Evolutionary conservation across 2,888 invertebrate species (phyloP).

Genomic region (Cotesia congregata): DNA sequence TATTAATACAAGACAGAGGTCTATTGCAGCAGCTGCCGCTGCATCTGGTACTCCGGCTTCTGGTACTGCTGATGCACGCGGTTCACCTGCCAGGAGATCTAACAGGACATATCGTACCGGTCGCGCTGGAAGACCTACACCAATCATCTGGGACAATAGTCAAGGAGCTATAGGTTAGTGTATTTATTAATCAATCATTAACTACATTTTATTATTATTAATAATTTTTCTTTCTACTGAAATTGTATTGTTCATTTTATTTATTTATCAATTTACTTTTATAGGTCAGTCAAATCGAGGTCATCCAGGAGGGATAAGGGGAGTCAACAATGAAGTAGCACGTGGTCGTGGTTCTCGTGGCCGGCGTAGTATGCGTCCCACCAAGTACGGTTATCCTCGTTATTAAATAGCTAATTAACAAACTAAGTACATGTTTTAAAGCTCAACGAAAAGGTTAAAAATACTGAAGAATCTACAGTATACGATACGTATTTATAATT

Average conservation of each 20-base stretch:
- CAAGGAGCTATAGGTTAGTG: slow-evolving; percentile 59
- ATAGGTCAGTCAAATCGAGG: slow-evolving; percentile 58
- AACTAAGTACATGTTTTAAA: not conserved
- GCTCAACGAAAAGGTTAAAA: not conserved
- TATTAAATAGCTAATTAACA: slow-evolving; percentile 42
- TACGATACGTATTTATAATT: not conserved
- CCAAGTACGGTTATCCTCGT: slow-evolving; percentile 50
- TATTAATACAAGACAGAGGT: slow-evolving; percentile 72
- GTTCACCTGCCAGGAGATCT: slow-evolving; percentile 61
- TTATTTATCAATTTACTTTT: slow-evolving; percentile 19
- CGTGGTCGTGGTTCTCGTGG: slow-evolving; percentile 59
- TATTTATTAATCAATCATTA: not conserved
- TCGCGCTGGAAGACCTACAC: slow-evolving; percentile 73
- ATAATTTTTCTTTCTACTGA: not conserved
- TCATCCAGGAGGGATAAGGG: slow-evolving; percentile 54
- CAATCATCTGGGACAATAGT: slow-evolving; percentile 75
- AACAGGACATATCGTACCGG: slow-evolving; percentile 61
- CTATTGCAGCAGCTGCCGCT: slow-evolving; percentile 64
- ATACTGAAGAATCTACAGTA: not conserved
- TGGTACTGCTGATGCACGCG: slow-evolving; percentile 52
- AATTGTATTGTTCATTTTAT: not conserved
- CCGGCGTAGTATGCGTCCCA: slow-evolving; percentile 57
- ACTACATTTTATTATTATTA: too few relatives aligned
- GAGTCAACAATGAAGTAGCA: slow-evolving; percentile 52
- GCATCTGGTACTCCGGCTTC: slow-evolving; percentile 58